phyloP scores from a whole-genome alignment of 2,888 invertebrate species.

The Leptopilina drosophilae region DNA sequence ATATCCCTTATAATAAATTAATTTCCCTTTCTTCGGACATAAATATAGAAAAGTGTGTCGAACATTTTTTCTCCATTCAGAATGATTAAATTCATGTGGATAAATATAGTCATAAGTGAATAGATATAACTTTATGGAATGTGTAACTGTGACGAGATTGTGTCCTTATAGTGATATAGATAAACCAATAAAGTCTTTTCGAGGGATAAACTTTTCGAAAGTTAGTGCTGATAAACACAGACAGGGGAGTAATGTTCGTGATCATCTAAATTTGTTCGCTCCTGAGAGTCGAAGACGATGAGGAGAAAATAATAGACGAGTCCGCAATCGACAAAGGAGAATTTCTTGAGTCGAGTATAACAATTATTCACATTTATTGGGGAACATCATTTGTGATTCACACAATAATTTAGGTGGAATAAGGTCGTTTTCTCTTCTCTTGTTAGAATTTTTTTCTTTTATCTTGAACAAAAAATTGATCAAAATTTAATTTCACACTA shows the following conservation, averaged over 20 bases:
- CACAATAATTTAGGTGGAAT: too few relatives aligned
- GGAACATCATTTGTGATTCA: too few relatives aligned
- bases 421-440: too few relatives aligned
- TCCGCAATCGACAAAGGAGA: slow-evolving; percentile 17
- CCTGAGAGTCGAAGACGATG: slow-evolving; percentile 1
- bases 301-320: slow-evolving; percentile 37
- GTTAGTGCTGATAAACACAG: slow-evolving; percentile 21
- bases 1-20: too few relatives aligned
- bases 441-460: too few relatives aligned
- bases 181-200: slow-evolving; percentile 13
- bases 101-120: not conserved
- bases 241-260: slow-evolving; percentile 28
- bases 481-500: too few relatives aligned
- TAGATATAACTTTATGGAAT: not conserved
- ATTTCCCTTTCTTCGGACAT: too few relatives aligned
- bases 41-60: not conserved
- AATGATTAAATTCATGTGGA: not conserved
- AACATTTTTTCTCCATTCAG: not conserved
- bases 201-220: slow-evolving; percentile 4
- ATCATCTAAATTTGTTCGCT: slow-evolving; percentile 26
- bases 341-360: slow-evolving; percentile 9
- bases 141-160: slow-evolving; percentile 2
- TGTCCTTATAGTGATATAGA: not conserved
- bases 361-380: slow-evolving; percentile 20
- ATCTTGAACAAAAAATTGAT: too few relatives aligned